phyloP scores from a whole-genome alignment of 2,113 vertebrate species.

The Ptyas mucosa region DNA sequence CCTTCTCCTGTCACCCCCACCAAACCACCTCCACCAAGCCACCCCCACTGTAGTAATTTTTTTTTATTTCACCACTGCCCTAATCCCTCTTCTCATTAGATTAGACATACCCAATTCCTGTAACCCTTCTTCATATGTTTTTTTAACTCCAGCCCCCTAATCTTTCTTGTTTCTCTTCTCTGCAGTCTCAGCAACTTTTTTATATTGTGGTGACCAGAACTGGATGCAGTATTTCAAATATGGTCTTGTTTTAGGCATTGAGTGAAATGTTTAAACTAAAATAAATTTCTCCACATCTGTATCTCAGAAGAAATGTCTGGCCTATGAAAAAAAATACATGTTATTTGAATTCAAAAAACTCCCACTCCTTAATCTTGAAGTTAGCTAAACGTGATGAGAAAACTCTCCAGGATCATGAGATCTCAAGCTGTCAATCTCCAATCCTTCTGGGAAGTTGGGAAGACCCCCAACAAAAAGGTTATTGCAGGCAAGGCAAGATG shows the following conservation, averaged over 20 bases:
- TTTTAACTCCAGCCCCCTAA: background rate
- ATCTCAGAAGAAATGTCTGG: background rate
- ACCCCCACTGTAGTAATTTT: too few species aligned
- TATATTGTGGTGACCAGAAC: background rate
- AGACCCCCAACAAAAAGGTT: background rate
- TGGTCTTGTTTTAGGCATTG: background rate
- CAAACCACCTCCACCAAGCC: too few species aligned
- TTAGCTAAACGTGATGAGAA: background rate
- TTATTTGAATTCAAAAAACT: background rate
- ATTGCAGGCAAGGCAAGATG: background rate
- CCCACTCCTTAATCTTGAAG: background rate
- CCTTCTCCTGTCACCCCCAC: too few species aligned
- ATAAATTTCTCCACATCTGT: background rate
- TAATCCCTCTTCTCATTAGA: background rate
- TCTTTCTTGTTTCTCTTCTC: background rate
- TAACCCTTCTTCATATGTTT: background rate
- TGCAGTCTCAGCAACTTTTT: background rate
- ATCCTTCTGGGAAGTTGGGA: background rate
- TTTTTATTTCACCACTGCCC: too few species aligned
- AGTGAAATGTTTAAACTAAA: background rate
- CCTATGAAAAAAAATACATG: background rate
- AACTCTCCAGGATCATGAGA: background rate
- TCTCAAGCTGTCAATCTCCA: background rate
- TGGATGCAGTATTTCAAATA: background rate
- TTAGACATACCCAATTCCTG: background rate